phyloP scores from a whole-genome alignment of 2,113 vertebrate species.

The Pterocles gutturalis region DNA sequence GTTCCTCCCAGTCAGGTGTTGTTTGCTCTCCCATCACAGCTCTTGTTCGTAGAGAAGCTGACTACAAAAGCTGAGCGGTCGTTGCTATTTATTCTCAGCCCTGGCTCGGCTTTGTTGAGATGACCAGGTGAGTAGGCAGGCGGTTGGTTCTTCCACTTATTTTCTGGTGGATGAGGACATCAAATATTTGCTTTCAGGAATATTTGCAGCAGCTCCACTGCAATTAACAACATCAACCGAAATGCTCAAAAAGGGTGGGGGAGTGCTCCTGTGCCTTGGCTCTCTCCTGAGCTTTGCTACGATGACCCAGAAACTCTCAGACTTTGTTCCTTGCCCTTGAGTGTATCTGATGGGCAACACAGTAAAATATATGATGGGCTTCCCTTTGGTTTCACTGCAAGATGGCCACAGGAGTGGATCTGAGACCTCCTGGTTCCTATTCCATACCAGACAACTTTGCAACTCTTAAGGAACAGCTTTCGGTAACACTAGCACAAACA shows the following conservation, averaged over 20 bases:
- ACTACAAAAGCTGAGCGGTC: background rate
- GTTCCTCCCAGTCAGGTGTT: conserved; percentile 40
- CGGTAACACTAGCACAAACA: background rate
- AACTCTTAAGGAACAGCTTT: background rate
- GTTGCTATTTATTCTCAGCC: conserved; percentile 38
- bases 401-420: background rate
- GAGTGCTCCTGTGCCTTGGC: accelerated
- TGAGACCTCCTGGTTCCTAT: background rate
- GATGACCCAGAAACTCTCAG: background rate
- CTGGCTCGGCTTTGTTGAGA: background rate
- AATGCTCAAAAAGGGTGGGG: background rate
- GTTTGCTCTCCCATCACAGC: conserved; percentile 30
- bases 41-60: background rate
- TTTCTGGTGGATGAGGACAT: conserved; percentile 25
- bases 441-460: background rate
- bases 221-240: background rate
- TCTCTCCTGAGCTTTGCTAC: background rate
- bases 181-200: conserved; percentile 57
- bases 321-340: background rate
- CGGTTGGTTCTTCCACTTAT: background rate
- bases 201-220: background rate
- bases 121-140: background rate
- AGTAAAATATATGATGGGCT: background rate
- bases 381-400: background rate
- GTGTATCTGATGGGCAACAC: background rate